A percentile compares a stretch with the other conserved stretches of the same genome.
Evolutionary conservation across 2,888 invertebrate genomes (phyloP).

Genomic region (Stramonita haemastoma): DNA sequence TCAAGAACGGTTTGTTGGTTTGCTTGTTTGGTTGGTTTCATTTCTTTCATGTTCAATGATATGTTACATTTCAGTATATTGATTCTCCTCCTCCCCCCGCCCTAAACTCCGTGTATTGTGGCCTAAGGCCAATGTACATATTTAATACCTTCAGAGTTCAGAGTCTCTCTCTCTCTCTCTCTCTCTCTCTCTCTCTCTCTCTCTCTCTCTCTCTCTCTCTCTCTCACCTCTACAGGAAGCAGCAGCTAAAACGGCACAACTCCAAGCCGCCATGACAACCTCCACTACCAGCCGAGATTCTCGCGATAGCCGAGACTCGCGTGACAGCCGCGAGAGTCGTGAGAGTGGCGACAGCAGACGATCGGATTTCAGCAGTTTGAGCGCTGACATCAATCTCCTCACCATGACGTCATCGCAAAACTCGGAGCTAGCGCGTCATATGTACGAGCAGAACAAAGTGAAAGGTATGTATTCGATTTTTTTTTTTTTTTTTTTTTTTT

Average conservation of each 20-base stretch:
- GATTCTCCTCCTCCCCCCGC: too few relatives aligned
- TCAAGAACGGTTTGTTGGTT: too few relatives aligned
- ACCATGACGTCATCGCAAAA: constrained; percentile 48
- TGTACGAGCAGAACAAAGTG: constrained; percentile 48
- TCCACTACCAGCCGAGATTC: constrained; percentile 45
- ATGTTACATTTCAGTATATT: too few relatives aligned
- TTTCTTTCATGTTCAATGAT: too few relatives aligned
- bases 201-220: not conserved
- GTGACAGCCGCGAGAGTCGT: constrained; percentile 46
- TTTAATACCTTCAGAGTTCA: too few relatives aligned
- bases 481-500: too few relatives aligned
- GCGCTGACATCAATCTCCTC: constrained; percentile 46
- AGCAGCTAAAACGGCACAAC: not conserved
- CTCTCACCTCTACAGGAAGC: not conserved
- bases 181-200: too few relatives aligned
- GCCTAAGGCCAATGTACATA: too few relatives aligned
- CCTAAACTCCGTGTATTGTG: too few relatives aligned
- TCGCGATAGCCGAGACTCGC: constrained; percentile 43
- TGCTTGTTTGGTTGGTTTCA: too few relatives aligned
- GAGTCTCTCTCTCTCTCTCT: too few relatives aligned
- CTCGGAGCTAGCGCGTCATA: constrained; percentile 50
- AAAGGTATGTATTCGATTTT: constrained; percentile 46
- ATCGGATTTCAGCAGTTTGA: constrained; percentile 45
- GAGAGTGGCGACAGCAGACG: constrained; percentile 43
- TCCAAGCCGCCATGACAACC: constrained; percentile 29